Base-by-base conservation (phyloP, 2,797 vertebrate genomes). In the Choloepus didactylus region DNA sequence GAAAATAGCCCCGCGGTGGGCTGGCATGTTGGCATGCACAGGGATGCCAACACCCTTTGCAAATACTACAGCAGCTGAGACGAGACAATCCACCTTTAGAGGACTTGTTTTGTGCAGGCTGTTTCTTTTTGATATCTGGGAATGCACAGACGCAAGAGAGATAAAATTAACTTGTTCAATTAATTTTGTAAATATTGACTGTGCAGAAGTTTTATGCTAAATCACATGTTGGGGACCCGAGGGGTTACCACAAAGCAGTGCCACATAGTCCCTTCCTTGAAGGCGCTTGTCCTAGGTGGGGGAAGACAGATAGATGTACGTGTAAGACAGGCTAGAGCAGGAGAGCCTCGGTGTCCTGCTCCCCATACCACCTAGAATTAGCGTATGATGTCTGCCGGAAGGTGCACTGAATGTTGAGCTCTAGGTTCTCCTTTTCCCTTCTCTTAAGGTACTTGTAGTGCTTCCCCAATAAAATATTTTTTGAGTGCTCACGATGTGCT, bases 171-270 rank as follows among this genome's bases (percentile, higher is more conserved):
- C 94, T 93, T 96, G 94, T 97, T 96, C 89, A 96, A 4, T 97
- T 97, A 97, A 95, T 97, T 96, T 92, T 93, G 93, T 97, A 96
- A 97, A 96, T 97, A 96, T 94, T 97, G 93, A 92, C 94, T 6
- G 18, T 94, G 70, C 82, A 62, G 73, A 87, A 72, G 83, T 94
- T 96, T 89, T 67, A 91, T 95, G 94, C 88, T 76, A 91, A 54
- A 85, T 96, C 75, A 77, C 83, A 29, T 95, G 95, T 80, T 51
- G 91, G 92, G 69, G 73, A 91, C 70, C 77, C 0, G 0, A 69
- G 77, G 25, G 85, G 59, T 92, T 89, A 91, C 90, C 69, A 27
- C 31, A 85, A 86, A 81, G 75, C 84, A 49, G 35, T 64, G 46
- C 23, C 72, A 31, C 82, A 8, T 25, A 70, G 79, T 44, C n/a